Conservation (phyloP, 2,113 vertebrate genomes). For the Podarcis raffonei region DNA sequence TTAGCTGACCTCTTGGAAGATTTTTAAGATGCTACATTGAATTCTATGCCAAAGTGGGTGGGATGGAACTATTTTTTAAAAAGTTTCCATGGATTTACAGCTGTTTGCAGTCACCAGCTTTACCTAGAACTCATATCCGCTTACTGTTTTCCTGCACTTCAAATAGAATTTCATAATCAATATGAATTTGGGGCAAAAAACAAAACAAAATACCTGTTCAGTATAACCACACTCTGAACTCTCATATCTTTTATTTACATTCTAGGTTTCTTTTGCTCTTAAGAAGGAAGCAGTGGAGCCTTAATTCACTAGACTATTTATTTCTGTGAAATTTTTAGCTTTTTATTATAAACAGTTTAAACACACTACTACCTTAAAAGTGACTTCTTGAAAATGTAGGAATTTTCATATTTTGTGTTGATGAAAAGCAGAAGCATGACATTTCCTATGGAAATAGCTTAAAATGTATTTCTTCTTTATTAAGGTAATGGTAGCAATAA, state of each 20-base stretch:
- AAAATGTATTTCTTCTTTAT: neutral
- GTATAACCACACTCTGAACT: neutral
- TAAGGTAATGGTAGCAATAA: neutral
- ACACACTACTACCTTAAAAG: neutral
- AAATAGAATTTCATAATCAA: neutral
- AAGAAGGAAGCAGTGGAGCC: neutral
- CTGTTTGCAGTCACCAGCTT: neutral
- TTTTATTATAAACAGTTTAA: neutral
- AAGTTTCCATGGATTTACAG: neutral
- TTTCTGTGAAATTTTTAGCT: conserved; percentile 22
- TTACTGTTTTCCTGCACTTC: neutral
- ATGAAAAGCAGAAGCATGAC: neutral
- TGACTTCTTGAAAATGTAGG: neutral
- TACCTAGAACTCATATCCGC: neutral
- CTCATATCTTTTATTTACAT: accelerated
- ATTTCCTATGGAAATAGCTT: conserved; percentile 39
- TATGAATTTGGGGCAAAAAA: accelerated
- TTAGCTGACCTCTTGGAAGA: neutral
- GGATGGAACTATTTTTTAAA: neutral
- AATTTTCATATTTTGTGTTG: neutral
- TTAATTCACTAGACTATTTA: neutral
- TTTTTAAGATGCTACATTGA: neutral
- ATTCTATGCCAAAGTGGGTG: neutral
- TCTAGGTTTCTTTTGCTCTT: neutral
- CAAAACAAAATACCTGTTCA: too few species aligned